Evolutionary conservation across 1,140 invertebrate genomes (phyloP).

Genomic region (Antheraea pernyi): DNA sequence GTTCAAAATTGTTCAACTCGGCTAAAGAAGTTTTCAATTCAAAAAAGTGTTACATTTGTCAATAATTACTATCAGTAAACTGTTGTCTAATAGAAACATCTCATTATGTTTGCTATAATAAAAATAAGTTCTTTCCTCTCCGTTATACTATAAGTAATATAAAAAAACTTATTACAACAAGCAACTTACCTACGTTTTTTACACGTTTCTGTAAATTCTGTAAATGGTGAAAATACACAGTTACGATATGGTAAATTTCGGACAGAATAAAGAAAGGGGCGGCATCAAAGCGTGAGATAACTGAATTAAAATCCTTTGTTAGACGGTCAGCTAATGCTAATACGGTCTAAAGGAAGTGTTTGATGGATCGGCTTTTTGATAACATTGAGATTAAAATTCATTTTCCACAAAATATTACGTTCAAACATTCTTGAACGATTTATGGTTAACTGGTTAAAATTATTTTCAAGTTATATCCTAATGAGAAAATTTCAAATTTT

Average conservation of each 20-base stretch:
- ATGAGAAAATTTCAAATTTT: too few relatives aligned
- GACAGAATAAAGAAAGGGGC: constrained; percentile 47
- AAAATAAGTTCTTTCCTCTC: too few relatives aligned
- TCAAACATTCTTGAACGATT: not conserved
- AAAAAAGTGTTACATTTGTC: too few relatives aligned
- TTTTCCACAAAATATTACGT: constrained; percentile 7
- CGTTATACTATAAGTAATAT: too few relatives aligned
- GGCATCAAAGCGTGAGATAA: constrained; percentile 57
- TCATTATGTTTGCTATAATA: too few relatives aligned
- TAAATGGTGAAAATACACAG: not conserved
- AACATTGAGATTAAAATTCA: constrained; percentile 32
- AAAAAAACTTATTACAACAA: too few relatives aligned
- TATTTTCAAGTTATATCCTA: not conserved
- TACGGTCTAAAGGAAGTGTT: constrained; percentile 34
- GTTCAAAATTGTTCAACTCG: too few relatives aligned
- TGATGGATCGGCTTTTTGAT: constrained; percentile 52
- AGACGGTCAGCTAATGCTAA: constrained; percentile 47
- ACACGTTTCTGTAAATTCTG: not conserved
- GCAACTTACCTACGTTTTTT: too few relatives aligned
- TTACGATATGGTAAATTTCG: not conserved
- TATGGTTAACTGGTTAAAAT: not conserved
- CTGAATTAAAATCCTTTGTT: constrained; percentile 69
- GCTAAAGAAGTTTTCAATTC: too few relatives aligned
- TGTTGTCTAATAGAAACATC: too few relatives aligned
- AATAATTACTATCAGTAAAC: too few relatives aligned